Evolutionary conservation across 2,888 invertebrate species (phyloP).

Genomic region (Drosophila rellima): DNA sequence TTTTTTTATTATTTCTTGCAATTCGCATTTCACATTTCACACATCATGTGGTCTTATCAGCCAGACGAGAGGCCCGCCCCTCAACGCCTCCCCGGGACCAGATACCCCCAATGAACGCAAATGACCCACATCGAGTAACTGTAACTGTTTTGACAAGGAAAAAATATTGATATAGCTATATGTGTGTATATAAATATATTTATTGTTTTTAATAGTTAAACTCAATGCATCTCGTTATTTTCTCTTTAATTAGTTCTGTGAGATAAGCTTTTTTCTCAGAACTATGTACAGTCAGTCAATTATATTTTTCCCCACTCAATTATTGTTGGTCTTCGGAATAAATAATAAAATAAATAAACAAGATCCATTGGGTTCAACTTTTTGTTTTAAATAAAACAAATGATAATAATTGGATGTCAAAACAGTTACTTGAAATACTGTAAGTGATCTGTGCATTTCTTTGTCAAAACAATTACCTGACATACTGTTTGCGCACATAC

Average conservation of each 20-base stretch:
- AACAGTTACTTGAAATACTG: no score
- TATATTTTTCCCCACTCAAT: no score
- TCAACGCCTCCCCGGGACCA: background rate
- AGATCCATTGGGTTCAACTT: no score
- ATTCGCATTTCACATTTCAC: background rate
- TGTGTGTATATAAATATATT: no score
- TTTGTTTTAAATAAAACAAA: no score
- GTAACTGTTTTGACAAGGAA: background rate
- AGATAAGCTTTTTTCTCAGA: no score
- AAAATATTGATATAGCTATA: no score
- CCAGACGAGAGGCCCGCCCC: slow-evolving; percentile 1
- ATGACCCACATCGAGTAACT: slow-evolving; percentile 41
- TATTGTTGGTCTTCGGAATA: no score
- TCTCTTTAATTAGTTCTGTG: background rate
- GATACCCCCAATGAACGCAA: slow-evolving; percentile 9
- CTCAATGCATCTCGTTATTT: background rate
- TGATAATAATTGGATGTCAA: no score
- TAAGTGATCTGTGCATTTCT: background rate
- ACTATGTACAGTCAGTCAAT: no score
- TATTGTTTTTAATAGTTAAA: background rate
- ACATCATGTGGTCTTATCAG: slow-evolving; percentile 26
- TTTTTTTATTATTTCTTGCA: background rate
- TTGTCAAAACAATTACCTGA: background rate
- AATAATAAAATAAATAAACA: no score
- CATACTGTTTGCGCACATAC: background rate